Percentiles rank a stretch among this genome's conserved stretches.
These are phyloP conservation scores for Struthio camelus DNA, from an alignment of 2,113 vertebrate genomes.

Conservation along the genomic window DNA sequence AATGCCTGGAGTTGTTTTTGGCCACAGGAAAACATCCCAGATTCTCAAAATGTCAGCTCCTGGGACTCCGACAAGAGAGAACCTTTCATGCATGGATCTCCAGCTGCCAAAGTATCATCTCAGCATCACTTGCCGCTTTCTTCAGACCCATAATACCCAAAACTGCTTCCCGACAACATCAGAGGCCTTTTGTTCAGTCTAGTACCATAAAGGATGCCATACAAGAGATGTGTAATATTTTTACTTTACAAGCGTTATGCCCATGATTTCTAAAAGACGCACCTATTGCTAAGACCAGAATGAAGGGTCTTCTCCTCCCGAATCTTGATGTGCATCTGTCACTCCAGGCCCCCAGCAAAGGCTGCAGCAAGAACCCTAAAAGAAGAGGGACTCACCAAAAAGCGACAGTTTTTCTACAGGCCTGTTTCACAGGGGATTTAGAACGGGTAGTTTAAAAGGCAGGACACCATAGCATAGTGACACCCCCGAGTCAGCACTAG, in stretches of 20 bases:
- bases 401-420: neutral
- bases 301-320: conserved; percentile 94
- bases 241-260: neutral
- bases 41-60: neutral
- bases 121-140: neutral
- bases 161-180: neutral
- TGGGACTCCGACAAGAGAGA: neutral
- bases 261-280: conserved; percentile 42
- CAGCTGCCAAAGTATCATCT: neutral
- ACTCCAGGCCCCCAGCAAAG: conserved; percentile 95
- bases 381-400: neutral
- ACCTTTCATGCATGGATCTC: neutral
- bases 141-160: neutral
- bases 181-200: neutral
- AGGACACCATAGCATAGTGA: neutral
- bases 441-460: neutral
- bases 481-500: neutral
- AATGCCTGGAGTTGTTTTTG: neutral
- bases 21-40: neutral
- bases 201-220: neutral
- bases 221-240: accelerated
- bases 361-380: conserved; percentile 94
- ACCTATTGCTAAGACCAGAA: conserved; percentile 95
- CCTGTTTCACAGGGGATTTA: neutral
- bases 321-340: conserved; percentile 94